These are phyloP conservation scores for Phyllotis vaccarum DNA, from an alignment of 2,797 vertebrate genomes.

Conservation along the genomic window DNA sequence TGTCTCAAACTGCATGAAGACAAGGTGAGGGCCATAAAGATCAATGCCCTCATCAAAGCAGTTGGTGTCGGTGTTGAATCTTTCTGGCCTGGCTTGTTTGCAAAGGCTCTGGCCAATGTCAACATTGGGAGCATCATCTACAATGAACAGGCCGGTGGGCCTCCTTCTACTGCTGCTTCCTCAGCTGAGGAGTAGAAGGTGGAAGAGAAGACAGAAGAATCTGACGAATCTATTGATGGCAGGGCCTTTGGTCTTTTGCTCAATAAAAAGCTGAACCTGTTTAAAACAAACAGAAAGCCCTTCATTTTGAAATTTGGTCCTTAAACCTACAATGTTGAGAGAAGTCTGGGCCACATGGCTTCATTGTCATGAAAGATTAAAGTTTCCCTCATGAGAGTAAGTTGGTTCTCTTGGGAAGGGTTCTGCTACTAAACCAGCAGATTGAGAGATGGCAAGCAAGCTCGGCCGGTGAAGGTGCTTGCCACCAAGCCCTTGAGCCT, in stretches of 20 bases:
- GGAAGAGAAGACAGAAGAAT: background rate
- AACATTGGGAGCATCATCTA: background rate
- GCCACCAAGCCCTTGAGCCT: background rate
- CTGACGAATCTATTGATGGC: background rate
- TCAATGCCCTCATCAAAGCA: background rate
- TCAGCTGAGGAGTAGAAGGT: background rate
- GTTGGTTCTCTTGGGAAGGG: background rate
- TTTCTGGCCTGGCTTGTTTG: background rate
- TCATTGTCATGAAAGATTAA: background rate
- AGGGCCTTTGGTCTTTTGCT: background rate
- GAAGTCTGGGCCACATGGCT: background rate
- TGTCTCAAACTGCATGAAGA: background rate
- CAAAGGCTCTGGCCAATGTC: background rate
- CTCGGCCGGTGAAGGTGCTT: background rate
- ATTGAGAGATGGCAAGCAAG: background rate
- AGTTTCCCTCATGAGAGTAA: background rate
- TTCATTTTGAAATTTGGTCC: background rate
- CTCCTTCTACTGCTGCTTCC: background rate
- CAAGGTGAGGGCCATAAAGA: background rate
- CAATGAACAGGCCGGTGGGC: background rate
- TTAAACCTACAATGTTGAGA: background rate
- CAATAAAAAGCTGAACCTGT: background rate
- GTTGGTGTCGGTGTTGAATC: background rate
- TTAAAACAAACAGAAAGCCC: background rate
- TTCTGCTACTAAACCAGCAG: background rate